Conservation (phyloP, 2,797 vertebrate species). For the Otolemur crassicaudatus region DNA sequence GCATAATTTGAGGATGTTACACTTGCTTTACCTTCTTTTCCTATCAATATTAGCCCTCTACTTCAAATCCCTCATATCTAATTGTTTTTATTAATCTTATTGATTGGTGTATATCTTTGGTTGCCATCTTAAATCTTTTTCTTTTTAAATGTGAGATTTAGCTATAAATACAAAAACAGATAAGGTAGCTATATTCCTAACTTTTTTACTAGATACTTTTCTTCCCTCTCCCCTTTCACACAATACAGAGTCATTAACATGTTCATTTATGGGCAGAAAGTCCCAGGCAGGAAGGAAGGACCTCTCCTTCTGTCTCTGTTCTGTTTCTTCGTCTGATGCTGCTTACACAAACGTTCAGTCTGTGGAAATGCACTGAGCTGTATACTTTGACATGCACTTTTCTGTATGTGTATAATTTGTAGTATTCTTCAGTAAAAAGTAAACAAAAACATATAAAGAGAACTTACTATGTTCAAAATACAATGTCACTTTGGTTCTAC, state of each 20-base stretch:
- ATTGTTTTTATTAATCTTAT: slow-evolving; percentile 16
- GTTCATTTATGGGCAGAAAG: not conserved
- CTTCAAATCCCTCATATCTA: not conserved
- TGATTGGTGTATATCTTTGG: not conserved
- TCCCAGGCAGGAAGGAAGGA: not conserved
- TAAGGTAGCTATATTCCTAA: not conserved
- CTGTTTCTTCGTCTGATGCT: not conserved
- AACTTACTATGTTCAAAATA: not conserved
- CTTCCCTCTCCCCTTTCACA: not conserved
- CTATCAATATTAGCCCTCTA: not conserved
- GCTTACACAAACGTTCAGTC: not conserved
- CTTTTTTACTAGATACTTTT: not conserved
- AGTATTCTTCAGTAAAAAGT: not conserved
- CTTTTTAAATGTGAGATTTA: not conserved
- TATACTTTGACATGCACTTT: not conserved
- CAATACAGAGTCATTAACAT: not conserved
- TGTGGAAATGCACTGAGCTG: not conserved
- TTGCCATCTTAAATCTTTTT: not conserved
- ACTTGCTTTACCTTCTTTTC: not conserved
- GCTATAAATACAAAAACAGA: not conserved
- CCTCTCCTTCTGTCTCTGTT: not conserved
- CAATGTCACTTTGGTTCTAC: not conserved
- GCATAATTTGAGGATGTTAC: too few species aligned
- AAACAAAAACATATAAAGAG: slow-evolving; percentile 1
- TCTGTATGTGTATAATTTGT: not conserved